Evolutionary conservation across 2,113 vertebrate species (phyloP).

Genomic region (Cephalopterus ornatus): DNA sequence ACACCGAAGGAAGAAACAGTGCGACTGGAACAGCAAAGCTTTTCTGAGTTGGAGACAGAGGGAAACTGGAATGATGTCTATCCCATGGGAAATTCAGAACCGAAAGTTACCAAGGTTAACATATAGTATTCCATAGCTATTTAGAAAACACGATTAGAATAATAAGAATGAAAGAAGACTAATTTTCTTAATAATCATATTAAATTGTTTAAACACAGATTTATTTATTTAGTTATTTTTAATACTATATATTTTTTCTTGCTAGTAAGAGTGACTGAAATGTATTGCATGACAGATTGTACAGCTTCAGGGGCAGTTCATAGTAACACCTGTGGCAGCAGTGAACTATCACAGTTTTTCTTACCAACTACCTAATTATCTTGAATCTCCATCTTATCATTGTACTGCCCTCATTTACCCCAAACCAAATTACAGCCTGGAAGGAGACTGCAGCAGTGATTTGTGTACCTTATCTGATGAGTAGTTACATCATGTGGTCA

Average conservation of each 20-base stretch:
- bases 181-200: neutral
- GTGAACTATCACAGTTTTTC: neutral
- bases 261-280: neutral
- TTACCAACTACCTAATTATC: neutral
- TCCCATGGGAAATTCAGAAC: neutral
- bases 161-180: neutral
- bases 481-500: slow-evolving; percentile 30
- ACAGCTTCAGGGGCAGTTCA: neutral
- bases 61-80: neutral
- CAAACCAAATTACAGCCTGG: slow-evolving; percentile 38
- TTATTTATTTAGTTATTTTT: neutral
- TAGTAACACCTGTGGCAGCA: neutral
- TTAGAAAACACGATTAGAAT: neutral
- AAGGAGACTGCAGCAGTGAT: slow-evolving; percentile 36
- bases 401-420: slow-evolving; percentile 29
- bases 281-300: neutral
- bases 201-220: neutral
- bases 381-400: neutral
- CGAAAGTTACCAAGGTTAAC: neutral
- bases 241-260: neutral
- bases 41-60: neutral
- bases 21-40: neutral
- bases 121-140: neutral
- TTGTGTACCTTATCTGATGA: slow-evolving; percentile 45
- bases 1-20: neutral